Evolutionary conservation across 2,888 invertebrate genomes (phyloP).

Genomic region (Drosophila barbarae): DNA sequence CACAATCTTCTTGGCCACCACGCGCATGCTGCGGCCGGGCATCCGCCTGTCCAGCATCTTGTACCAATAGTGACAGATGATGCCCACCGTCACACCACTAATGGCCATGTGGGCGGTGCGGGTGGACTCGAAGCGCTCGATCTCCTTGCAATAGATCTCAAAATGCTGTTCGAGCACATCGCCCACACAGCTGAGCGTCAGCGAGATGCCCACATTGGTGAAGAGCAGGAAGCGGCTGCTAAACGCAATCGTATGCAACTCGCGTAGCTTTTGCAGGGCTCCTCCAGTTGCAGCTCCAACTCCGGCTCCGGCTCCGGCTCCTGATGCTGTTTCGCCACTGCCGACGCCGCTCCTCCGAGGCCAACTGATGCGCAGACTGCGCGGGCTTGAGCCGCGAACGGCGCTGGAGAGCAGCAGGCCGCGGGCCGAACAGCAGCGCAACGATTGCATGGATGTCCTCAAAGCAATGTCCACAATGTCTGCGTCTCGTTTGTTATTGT

Average conservation of each 20-base stretch:
- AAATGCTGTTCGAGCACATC: conserved; percentile 90
- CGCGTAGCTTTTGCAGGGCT: conserved; percentile 56
- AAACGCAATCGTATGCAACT: conserved; percentile 81
- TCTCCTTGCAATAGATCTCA: conserved; percentile 83
- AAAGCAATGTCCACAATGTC: background rate
- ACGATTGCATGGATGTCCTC: conserved; percentile 46
- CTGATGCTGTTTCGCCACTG: conserved; percentile 1
- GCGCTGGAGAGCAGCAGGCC: conserved; percentile 28
- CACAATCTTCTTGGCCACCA: conserved; percentile 88
- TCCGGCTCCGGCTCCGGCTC: conserved; percentile 11
- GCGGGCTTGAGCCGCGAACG: conserved; percentile 21
- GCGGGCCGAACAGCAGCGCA: conserved; percentile 32
- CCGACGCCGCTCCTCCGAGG: conserved; percentile 6
- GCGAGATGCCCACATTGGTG: conserved; percentile 90
- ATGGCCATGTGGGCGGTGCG: conserved; percentile 88
- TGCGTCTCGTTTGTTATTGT: background rate
- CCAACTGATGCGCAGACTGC: conserved; percentile 19
- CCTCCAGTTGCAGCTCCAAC: background rate
- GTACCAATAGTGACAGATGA: conserved; percentile 94
- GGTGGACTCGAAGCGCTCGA: conserved; percentile 81
- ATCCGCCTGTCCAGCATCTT: conserved; percentile 85
- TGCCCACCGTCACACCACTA: conserved; percentile 88
- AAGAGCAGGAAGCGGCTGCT: conserved; percentile 85
- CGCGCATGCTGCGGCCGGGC: conserved; percentile 84
- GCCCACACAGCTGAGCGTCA: conserved; percentile 87